Conservation (phyloP, 1,140 invertebrate genomes). For the Contarinia nasturtii region DNA sequence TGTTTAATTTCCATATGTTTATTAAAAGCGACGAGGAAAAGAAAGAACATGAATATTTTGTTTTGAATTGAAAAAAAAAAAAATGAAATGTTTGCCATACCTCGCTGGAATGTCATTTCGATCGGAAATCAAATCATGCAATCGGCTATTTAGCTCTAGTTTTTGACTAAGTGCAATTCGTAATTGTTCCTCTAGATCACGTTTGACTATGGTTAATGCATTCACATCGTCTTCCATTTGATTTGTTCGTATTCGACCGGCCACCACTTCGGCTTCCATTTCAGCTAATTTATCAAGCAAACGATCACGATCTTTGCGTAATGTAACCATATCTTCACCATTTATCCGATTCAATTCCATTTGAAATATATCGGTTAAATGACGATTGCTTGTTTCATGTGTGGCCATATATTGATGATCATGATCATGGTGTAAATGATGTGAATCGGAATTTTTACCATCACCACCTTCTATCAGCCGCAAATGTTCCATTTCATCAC, state of each 20-base stretch:
- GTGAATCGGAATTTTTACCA: not conserved
- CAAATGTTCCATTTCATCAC: constrained; percentile 47
- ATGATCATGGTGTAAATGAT: too few relatives aligned
- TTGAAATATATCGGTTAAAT: constrained; percentile 2
- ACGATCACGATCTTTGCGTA: constrained; percentile 49
- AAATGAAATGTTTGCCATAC: not conserved
- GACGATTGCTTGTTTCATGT: constrained; percentile 1
- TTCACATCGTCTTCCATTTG: constrained; percentile 36
- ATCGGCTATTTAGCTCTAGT: constrained; percentile 26
- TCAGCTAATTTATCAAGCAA: constrained; percentile 46
- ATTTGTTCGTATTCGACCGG: constrained; percentile 37
- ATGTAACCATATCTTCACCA: constrained; percentile 26
- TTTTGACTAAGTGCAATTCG: constrained; percentile 30
- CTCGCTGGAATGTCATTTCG: too few relatives aligned
- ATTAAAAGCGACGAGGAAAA: not conserved
- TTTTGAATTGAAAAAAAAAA: not conserved
- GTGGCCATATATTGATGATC: too few relatives aligned
- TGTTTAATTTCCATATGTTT: not conserved
- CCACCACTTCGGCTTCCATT: constrained; percentile 48
- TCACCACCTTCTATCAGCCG: constrained; percentile 8
- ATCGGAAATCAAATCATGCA: constrained; percentile 15
- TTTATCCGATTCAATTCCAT: constrained; percentile 20
- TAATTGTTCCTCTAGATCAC: constrained; percentile 41
- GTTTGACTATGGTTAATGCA: constrained; percentile 33
- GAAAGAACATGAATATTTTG: not conserved